A percentile compares a stretch with the other conserved stretches of the same genome.
Conservation (phyloP, 2,113 vertebrate species). For the Tupaia tana region DNA sequence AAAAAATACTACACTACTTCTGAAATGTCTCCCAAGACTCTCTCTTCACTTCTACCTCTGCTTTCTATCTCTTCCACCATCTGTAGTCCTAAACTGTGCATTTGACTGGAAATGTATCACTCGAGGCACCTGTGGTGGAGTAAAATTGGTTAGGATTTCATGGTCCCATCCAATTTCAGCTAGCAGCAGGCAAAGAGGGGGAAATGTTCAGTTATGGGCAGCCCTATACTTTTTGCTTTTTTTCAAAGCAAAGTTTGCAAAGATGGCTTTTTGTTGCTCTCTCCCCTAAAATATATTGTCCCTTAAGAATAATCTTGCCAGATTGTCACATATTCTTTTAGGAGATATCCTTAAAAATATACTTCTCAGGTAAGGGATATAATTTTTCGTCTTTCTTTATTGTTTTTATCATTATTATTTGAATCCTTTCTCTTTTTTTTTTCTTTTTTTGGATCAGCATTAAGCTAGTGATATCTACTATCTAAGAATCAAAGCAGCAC, state of each 20-base stretch:
- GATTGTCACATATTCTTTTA: not conserved
- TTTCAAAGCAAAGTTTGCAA: constrained; percentile 7
- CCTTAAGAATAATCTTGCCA: constrained; percentile 23
- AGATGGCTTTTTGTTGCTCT: not conserved
- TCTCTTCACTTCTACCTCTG: constrained; percentile 16
- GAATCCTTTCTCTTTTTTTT: not conserved
- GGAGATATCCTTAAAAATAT: not conserved
- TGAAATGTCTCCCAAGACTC: constrained; percentile 45
- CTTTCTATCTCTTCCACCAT: constrained; percentile 45
- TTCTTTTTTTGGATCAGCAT: not conserved
- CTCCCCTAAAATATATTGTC: not conserved
- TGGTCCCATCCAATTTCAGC: constrained; percentile 70
- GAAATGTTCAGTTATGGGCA: constrained; percentile 27
- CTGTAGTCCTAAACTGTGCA: constrained; percentile 63
- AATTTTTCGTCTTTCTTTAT: not conserved
- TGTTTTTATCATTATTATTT: not conserved
- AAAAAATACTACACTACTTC: not conserved
- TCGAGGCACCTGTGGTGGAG: constrained; percentile 65
- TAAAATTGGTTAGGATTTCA: constrained; percentile 77
- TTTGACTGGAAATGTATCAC: constrained; percentile 76
- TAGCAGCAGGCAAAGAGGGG: constrained; percentile 69
- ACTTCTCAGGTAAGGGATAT: not conserved
- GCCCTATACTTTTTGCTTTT: constrained; percentile 7
- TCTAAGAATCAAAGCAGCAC: not conserved
- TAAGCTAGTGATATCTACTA: not conserved